Evolutionary conservation across 2,888 invertebrate species (phyloP).

Genomic region (Thymelicus sylvestris): DNA sequence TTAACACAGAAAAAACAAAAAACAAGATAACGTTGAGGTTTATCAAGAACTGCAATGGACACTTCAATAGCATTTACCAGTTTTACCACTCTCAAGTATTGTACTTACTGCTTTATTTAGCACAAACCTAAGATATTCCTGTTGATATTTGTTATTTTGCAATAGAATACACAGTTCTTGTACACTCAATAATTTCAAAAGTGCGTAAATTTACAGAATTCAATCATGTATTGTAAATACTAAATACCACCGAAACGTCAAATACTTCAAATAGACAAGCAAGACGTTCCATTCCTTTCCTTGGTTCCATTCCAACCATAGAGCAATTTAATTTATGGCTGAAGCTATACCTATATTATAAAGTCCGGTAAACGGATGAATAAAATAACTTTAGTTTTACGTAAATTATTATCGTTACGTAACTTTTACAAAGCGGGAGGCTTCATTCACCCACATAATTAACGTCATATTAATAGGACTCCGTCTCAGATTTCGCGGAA

Average conservation of each 20-base stretch:
- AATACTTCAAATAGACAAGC: slow-evolving; percentile 49
- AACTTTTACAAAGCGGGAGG: no score
- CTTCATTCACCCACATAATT: no score
- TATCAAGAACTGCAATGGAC: slow-evolving; percentile 15
- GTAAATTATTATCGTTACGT: no score
- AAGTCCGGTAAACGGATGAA: no score
- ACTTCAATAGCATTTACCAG: not conserved
- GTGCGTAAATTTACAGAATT: slow-evolving; percentile 32
- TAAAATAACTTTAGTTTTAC: no score
- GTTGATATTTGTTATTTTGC: slow-evolving; percentile 27
- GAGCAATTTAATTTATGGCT: no score
- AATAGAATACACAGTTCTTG: slow-evolving; percentile 16
- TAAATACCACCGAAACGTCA: slow-evolving; percentile 52
- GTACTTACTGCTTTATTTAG: not conserved
- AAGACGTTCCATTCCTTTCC: no score
- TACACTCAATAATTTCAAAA: slow-evolving; percentile 20
- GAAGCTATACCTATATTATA: no score
- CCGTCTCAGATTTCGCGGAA: no score
- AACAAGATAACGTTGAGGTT: slow-evolving; percentile 43
- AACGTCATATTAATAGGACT: no score
- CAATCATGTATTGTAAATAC: slow-evolving; percentile 45
- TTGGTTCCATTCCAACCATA: no score
- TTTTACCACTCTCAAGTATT: slow-evolving; percentile 2
- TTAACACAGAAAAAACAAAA: slow-evolving; percentile 45
- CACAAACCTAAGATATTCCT: slow-evolving; percentile 25